Evolutionary conservation across 2,797 vertebrate genomes (phyloP).

Genomic region (Diplodus sargus): DNA sequence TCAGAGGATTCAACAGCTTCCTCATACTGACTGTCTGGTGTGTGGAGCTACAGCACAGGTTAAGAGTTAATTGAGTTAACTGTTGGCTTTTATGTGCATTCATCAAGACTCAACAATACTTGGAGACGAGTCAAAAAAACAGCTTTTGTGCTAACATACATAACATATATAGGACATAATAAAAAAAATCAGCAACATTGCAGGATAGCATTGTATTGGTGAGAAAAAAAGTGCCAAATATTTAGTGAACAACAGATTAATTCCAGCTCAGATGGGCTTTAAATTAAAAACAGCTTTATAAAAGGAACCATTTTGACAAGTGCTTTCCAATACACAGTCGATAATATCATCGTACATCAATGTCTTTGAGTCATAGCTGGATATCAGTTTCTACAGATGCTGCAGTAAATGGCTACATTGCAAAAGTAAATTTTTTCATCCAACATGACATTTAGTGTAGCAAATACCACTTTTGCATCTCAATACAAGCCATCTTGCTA

Average conservation of each 20-base stretch:
- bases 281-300: not conserved
- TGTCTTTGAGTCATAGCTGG: not conserved
- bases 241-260: not conserved
- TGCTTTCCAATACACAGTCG: not conserved
- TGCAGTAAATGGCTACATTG: not conserved
- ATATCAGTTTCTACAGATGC: not conserved
- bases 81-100: not conserved
- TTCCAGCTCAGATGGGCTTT: not conserved
- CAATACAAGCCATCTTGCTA: not conserved
- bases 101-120: slow-evolving; percentile 4
- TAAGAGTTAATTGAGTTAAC: not conserved
- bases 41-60: not conserved
- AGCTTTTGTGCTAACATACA: not conserved
- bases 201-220: not conserved
- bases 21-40: not conserved
- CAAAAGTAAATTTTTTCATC: not conserved
- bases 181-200: not conserved
- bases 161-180: not conserved
- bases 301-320: not conserved
- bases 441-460: not conserved
- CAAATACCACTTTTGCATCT: not conserved
- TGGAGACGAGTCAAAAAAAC: not conserved
- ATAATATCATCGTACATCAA: not conserved
- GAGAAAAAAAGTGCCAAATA: not conserved
- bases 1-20: not conserved